Evolutionary conservation across 2,888 invertebrate genomes (phyloP).

Genomic region (Cataglyphis rosenhaueri): DNA sequence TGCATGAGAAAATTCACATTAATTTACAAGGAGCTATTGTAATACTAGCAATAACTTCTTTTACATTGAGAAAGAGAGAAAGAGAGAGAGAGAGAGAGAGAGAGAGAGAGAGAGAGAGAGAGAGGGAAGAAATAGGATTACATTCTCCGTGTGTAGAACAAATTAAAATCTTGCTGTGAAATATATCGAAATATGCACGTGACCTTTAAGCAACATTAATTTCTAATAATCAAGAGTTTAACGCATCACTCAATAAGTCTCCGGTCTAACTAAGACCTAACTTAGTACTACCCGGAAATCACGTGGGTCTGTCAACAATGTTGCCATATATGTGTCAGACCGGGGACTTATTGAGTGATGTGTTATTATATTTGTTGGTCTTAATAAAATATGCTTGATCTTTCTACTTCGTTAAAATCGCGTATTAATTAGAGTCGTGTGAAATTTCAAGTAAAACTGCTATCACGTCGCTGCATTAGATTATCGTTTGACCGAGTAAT

Average conservation of each 20-base stretch:
- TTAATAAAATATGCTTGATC: neutral
- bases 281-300: too few species aligned
- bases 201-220: conserved; percentile 3
- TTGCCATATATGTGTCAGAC: too few species aligned
- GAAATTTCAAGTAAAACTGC: neutral
- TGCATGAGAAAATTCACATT: neutral
- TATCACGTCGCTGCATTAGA: conserved; percentile 20
- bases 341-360: too few species aligned
- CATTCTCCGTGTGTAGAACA: neutral
- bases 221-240: neutral
- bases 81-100: neutral
- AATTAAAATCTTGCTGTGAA: neutral
- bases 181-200: neutral
- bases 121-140: neutral
- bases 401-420: neutral
- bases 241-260: too few species aligned
- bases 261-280: too few species aligned
- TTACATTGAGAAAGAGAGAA: neutral
- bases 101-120: too few species aligned
- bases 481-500: conserved; percentile 22
- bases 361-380: neutral
- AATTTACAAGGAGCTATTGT: conserved; percentile 5
- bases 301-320: too few species aligned
- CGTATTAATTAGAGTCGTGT: neutral
- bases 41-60: conserved; percentile 14